These are phyloP conservation scores for Pundamilia nyererei DNA, from an alignment of 2,113 vertebrate species.

Conservation along the genomic window DNA sequence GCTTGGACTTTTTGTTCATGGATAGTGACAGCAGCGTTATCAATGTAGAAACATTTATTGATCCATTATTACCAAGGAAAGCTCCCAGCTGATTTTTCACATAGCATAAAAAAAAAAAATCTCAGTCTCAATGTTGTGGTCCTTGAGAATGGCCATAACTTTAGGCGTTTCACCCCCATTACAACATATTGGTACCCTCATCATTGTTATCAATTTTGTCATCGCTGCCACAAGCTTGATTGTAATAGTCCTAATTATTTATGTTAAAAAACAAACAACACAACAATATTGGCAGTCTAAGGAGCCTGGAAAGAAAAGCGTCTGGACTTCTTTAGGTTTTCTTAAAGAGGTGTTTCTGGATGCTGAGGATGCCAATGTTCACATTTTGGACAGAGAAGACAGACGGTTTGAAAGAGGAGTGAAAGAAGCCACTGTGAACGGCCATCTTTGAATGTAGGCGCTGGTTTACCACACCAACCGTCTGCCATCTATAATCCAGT, in stretches of 20 bases:
- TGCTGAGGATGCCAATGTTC: not conserved
- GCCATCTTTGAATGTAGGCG: not conserved
- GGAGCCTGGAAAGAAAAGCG: not conserved
- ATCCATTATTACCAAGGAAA: not conserved
- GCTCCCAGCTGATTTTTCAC: not conserved
- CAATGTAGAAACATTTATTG: not conserved
- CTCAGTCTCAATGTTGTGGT: not conserved
- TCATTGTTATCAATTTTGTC: not conserved
- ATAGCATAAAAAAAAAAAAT: not conserved
- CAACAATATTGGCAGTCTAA: not conserved
- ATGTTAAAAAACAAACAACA: not conserved
- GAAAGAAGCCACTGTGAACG: not conserved
- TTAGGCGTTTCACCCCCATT: not conserved
- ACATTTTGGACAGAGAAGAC: not conserved
- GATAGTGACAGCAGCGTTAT: not conserved
- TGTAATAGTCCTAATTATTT: not conserved
- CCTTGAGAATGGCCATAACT: not conserved
- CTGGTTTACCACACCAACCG: not conserved
- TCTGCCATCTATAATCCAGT: not conserved
- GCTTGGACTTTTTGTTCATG: not conserved
- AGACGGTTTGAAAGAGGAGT: not conserved
- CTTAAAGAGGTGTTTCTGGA: not conserved
- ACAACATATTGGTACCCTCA: not conserved
- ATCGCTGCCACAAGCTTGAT: not conserved
- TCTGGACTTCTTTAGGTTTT: not conserved